Evolutionary conservation across 2,797 vertebrate species (phyloP), one percentile per base, ranked within the genome.

Genomic region (Gastrophryne carolinensis): DNA sequence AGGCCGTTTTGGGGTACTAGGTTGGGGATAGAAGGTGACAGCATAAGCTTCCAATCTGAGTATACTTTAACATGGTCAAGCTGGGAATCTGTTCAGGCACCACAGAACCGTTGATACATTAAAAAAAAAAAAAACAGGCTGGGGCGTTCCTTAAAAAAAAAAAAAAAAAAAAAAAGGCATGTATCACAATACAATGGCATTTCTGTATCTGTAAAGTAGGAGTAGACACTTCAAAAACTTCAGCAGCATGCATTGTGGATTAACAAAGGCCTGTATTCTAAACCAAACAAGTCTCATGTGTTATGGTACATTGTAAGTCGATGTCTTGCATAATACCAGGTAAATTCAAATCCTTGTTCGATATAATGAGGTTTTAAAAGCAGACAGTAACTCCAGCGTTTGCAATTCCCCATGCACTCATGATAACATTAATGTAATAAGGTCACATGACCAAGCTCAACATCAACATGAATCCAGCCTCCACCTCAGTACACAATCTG

Each of bases 341-440:
- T 57, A 67, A 60, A 75, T 37, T 32, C 53, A 61, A 50, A 41
- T 66, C 27, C 72, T 74, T 66, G 72, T 74, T 65, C n/a, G 29
- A 56, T 66, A 65, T 75, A 67, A 75, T 67, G 73, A 75, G 73
- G 60, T 52, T 58, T 75, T 75, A 61, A 69, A 69, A 44, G 32
- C 44, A 34, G 64, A 69, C 64, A 62, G 15, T 41, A 44, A 37
- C 53, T 62, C 26, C 54, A 30, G 27, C 61, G 56, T 54, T 69
- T 23, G 69, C 66, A 62, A 75, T 69, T 75, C 73, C 73, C 73
- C 27, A 24, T 50, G 41, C 44, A 61, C 63, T 68, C 23, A 54
- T 56, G 58, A 56, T 49, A 56, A 54, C 74, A 44, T 32, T 70
- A 62, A 58, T 60, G 44, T 47, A 68, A 53, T 58, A 68, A 30